A percentile compares a stretch with the other conserved stretches of the same genome.
Conservation (phyloP, 2,888 invertebrate species). For the Spisula solida region DNA sequence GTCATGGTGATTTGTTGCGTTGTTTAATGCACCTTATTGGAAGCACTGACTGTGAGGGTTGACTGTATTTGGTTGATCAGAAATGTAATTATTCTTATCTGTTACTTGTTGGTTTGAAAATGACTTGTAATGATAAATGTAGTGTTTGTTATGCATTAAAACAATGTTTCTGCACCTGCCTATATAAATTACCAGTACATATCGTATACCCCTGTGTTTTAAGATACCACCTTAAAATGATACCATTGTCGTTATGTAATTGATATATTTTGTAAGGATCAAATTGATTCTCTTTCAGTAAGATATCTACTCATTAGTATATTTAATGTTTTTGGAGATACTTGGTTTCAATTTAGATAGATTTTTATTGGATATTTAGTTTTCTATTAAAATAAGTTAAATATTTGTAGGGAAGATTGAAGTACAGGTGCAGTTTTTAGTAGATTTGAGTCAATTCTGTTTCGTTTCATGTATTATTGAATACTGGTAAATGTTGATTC, state of each 20-base stretch:
- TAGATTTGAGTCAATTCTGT: not conserved
- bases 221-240: not conserved
- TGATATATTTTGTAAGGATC: not conserved
- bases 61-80: too few species aligned
- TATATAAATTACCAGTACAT: not conserved
- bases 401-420: not conserved
- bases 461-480: too few species aligned
- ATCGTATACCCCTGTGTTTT: not conserved
- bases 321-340: not conserved
- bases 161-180: not conserved
- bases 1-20: too few species aligned
- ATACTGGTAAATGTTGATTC: too few species aligned
- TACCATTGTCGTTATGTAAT: conserved; percentile 2
- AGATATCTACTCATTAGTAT: not conserved
- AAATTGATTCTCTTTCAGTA: not conserved
- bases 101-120: too few species aligned
- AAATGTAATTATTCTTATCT: too few species aligned
- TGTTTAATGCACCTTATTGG: too few species aligned
- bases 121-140: not conserved
- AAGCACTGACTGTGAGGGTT: too few species aligned
- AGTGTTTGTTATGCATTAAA: not conserved
- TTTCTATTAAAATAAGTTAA: not conserved
- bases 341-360: not conserved
- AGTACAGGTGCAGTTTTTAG: not conserved
- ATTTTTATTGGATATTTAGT: not conserved